Percentiles rank a stretch among this genome's conserved stretches.
phyloP scores from a whole-genome alignment of 1,140 invertebrate genomes.

The Drosophila quadrilineata region DNA sequence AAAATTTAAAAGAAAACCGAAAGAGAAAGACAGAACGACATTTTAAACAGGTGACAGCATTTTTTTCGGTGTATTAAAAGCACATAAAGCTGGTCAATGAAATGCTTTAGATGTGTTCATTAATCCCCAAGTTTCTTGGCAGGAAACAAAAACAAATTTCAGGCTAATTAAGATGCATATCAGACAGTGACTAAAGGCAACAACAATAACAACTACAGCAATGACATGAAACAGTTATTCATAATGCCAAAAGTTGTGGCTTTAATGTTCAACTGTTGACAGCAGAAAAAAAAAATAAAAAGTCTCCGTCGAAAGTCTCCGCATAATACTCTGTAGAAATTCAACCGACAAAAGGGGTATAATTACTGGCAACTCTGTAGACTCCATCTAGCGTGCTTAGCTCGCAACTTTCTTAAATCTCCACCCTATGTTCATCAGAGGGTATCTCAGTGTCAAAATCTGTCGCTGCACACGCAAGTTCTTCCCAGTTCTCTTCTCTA shows the following conservation, averaged over 20 bases:
- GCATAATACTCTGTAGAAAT: no score
- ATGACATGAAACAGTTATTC: constrained; percentile 7
- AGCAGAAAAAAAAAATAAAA: not conserved
- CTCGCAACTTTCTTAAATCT: no score
- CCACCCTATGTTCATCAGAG: no score
- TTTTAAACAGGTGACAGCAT: constrained; percentile 25
- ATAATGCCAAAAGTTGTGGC: constrained; percentile 24
- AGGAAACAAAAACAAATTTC: constrained; percentile 17
- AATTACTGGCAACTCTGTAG: no score
- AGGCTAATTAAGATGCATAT: constrained; percentile 51
- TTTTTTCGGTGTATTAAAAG: not conserved
- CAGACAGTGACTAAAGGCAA: constrained; percentile 24
- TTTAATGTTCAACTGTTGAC: not conserved
- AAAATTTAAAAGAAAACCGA: constrained; percentile 19
- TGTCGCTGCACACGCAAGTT: no score
- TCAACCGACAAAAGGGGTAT: no score
- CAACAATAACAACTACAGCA: not conserved
- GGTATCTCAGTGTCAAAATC: no score
- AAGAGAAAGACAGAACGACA: no score
- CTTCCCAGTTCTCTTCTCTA: not conserved
- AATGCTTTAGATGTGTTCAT: constrained; percentile 1
- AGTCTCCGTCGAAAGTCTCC: no score
- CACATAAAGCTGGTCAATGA: constrained; percentile 6
- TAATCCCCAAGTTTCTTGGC: constrained; percentile 4
- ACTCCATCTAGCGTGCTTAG: no score